These are phyloP conservation scores for Astreopora myriophthalma DNA, from an alignment of 64 coral and sea anemone genomes.

Conservation along the genomic window DNA sequence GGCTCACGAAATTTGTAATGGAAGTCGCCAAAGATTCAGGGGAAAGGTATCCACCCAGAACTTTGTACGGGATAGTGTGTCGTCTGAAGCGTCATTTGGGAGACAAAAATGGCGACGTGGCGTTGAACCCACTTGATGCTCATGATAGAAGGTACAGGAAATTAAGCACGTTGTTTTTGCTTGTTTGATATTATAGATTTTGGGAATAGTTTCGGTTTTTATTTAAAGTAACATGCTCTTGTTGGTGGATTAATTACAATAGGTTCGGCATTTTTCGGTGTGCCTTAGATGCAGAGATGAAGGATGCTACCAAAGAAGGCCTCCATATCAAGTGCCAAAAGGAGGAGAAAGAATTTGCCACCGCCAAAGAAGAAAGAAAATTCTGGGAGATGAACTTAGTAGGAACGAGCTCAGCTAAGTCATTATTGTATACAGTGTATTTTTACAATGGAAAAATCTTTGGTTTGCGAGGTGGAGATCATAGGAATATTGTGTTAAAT, in stretches of 20 bases:
- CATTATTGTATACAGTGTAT: constrained; percentile 59
- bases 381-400: constrained; percentile 35
- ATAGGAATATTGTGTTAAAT: constrained; percentile 25
- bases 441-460: constrained; percentile 62
- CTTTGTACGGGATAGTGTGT: background rate
- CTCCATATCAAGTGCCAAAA: constrained; percentile 21
- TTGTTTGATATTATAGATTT: background rate
- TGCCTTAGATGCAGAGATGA: background rate
- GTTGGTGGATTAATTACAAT: no score
- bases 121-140: background rate
- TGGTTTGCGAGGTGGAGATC: no score
- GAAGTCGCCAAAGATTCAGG: background rate
- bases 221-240: background rate
- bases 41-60: background rate
- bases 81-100: background rate
- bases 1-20: background rate
- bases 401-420: constrained; percentile 35
- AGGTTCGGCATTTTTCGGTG: no score
- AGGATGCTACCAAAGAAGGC: background rate
- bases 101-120: background rate
- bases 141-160: background rate
- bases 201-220: background rate
- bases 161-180: background rate
- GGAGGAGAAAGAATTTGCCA: constrained; percentile 22
- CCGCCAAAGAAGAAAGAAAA: constrained; percentile 43